Evolutionary conservation across 2,113 vertebrate genomes (phyloP).

Genomic region (Rhinopomastus cyanomelas): DNA sequence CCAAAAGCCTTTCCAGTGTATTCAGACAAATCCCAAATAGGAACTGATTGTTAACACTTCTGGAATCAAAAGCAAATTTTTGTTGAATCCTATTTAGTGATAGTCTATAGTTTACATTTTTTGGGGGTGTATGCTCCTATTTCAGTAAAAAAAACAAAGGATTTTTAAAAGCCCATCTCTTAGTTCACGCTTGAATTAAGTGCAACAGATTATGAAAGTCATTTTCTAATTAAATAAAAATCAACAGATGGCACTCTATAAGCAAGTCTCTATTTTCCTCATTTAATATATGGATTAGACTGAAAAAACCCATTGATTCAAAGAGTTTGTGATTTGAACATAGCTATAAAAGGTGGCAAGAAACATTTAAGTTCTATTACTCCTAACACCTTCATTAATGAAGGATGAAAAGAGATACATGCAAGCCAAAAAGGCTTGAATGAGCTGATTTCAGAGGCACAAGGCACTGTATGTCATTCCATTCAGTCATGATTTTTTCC

Average conservation of each 20-base stretch:
- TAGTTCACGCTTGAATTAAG: neutral
- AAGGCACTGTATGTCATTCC: neutral
- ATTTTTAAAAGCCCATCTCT: neutral
- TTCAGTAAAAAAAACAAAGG: neutral
- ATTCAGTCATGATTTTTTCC: neutral
- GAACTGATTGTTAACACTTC: neutral
- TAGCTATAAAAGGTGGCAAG: neutral
- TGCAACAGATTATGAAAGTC: neutral
- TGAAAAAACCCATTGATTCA: neutral
- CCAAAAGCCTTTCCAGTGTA: neutral
- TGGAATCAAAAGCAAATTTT: neutral
- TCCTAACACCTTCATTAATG: neutral
- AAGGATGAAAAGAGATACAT: neutral
- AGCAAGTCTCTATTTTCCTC: slow-evolving; percentile 1
- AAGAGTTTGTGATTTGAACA: neutral
- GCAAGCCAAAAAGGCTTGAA: neutral
- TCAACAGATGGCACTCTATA: slow-evolving; percentile 51
- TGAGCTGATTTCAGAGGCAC: neutral
- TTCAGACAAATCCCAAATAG: neutral
- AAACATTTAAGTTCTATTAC: neutral
- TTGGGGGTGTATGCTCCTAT: neutral
- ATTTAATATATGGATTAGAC: neutral
- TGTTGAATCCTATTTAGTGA: neutral
- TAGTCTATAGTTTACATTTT: neutral
- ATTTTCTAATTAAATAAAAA: slow-evolving; percentile 37